These are phyloP conservation scores for Scolanthus callimorphus DNA, from an alignment of 92 coral and sea anemone genomes.

Conservation along the genomic window DNA sequence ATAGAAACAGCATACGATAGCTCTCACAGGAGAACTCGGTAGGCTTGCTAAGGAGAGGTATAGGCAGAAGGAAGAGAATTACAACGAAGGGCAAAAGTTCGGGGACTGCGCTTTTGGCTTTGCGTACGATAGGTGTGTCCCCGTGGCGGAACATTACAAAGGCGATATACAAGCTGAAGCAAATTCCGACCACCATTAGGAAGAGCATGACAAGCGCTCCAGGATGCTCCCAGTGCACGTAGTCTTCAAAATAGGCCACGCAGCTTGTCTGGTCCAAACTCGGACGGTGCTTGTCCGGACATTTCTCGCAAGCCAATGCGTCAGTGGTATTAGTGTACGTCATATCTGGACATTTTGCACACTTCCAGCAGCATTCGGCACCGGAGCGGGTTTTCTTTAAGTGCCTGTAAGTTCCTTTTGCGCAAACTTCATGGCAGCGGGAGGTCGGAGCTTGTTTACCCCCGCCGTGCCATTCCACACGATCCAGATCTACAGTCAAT, in stretches of 20 bases:
- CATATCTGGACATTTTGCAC: slow-evolving; percentile 54
- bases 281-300: slow-evolving; percentile 65
- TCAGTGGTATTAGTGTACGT: slow-evolving; percentile 56
- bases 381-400: slow-evolving; percentile 35
- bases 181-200: slow-evolving; percentile 79
- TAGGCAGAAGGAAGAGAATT: slow-evolving; percentile 76
- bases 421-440: slow-evolving; percentile 72
- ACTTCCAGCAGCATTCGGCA: slow-evolving; percentile 92
- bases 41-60: slow-evolving; percentile 86
- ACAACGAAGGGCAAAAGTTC: slow-evolving; percentile 67
- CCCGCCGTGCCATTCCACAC: slow-evolving; percentile 73
- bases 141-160: slow-evolving; percentile 69
- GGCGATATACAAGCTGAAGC: slow-evolving; percentile 73
- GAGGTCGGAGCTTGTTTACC: slow-evolving; percentile 40
- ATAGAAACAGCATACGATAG: slow-evolving; percentile 76
- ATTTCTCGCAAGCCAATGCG: slow-evolving; percentile 53
- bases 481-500: slow-evolving; percentile 19
- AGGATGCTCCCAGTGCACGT: slow-evolving; percentile 87
- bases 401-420: slow-evolving; percentile 44
- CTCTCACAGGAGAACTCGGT: slow-evolving; percentile 86
- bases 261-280: slow-evolving; percentile 61
- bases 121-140: slow-evolving; percentile 80
- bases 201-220: slow-evolving; percentile 83
- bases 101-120: slow-evolving; percentile 75
- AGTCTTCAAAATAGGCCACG: slow-evolving; percentile 70